Evolutionary conservation across 2,797 vertebrate genomes (phyloP).

Genomic region (Alosa sapidissima): DNA sequence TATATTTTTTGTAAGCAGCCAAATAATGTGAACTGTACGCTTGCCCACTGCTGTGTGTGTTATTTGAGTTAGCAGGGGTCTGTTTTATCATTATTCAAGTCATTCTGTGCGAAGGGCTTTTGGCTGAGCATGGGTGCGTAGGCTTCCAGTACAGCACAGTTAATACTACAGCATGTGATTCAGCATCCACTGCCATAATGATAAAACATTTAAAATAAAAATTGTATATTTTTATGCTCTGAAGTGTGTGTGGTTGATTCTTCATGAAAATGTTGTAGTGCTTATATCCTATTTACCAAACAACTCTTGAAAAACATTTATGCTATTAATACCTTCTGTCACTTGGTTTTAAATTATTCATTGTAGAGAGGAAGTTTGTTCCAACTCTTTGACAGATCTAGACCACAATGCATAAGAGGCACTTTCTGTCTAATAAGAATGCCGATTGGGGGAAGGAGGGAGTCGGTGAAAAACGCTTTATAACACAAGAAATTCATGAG

Average conservation of each 20-base stretch:
- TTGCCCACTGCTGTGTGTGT: not conserved
- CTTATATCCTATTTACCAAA: not conserved
- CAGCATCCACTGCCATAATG: conserved; percentile 9
- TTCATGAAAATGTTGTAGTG: not conserved
- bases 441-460: not conserved
- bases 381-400: conserved; percentile 20
- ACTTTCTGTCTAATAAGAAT: conserved; percentile 18
- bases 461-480: not conserved
- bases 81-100: not conserved
- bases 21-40: conserved; percentile 3
- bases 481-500: conserved; percentile 14
- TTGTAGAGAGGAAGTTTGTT: not conserved
- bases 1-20: not conserved
- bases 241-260: not conserved
- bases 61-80: not conserved
- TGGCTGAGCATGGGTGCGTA: not conserved
- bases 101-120: not conserved
- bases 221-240: conserved; percentile 15
- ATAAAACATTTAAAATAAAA: conserved; percentile 12
- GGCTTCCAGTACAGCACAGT: not conserved
- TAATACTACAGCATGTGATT: not conserved
- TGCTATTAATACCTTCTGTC: conserved; percentile 10
- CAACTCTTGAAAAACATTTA: conserved; percentile 17
- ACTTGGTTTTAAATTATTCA: conserved; percentile 12
- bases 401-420: conserved; percentile 11